phyloP scores from a whole-genome alignment of 2,113 vertebrate species.

The Paramormyrops kingsleyae region DNA sequence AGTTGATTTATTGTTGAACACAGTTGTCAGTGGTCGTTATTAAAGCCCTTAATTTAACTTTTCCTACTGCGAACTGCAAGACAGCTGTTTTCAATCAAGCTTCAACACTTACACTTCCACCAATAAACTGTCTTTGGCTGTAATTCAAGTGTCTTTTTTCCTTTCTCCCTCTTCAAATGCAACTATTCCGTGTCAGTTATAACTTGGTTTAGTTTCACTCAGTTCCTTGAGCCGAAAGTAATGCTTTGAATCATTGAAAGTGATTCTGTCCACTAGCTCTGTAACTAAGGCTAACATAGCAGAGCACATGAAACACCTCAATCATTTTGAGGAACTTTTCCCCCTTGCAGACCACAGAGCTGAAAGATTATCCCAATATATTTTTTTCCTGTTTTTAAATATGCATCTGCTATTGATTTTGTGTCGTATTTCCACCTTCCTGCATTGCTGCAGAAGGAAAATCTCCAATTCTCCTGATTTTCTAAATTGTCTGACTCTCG shows the following conservation, averaged over 20 bases:
- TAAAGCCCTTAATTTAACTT: not conserved
- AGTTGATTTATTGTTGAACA: not conserved
- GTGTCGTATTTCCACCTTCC: not conserved
- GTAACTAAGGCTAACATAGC: not conserved
- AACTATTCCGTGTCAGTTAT: not conserved
- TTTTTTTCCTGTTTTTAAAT: not conserved
- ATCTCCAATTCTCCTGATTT: not conserved
- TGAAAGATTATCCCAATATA: not conserved
- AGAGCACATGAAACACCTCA: not conserved
- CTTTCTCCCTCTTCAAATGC: not conserved
- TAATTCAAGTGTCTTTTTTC: not conserved
- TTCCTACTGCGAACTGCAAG: not conserved
- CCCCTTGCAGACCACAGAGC: not conserved
- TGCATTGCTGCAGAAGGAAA: not conserved
- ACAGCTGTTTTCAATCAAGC: not conserved
- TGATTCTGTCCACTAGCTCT: not conserved
- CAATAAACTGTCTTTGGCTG: not conserved
- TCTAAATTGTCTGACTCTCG: slow-evolving; percentile 6
- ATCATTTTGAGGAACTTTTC: not conserved
- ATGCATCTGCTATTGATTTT: not conserved
- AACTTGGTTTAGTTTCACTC: not conserved
- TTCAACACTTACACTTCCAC: not conserved
- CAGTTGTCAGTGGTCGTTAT: not conserved
- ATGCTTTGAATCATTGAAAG: not conserved
- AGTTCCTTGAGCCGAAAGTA: not conserved